A percentile compares a stretch with the other conserved stretches of the same genome.
These are phyloP conservation scores for Rosalia funebris DNA, from an alignment of 2,888 invertebrate species.

Conservation along the genomic window DNA sequence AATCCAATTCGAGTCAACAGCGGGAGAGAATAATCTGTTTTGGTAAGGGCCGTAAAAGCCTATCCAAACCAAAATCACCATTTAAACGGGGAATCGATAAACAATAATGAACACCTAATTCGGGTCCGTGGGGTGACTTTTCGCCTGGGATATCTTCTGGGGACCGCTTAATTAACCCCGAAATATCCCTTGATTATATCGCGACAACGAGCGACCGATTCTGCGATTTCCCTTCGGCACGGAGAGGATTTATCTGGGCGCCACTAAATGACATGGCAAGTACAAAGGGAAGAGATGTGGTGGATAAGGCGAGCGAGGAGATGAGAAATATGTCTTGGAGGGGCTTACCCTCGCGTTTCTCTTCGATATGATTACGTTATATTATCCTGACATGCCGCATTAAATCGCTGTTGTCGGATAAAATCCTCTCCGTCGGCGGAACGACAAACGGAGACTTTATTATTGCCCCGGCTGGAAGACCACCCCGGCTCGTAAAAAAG, in stretches of 20 bases:
- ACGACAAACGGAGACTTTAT: constrained; percentile 23
- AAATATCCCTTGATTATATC: constrained; percentile 23
- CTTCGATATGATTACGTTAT: constrained; percentile 40
- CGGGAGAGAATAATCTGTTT: constrained; percentile 5
- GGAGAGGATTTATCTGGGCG: constrained; percentile 9
- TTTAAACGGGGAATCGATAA: constrained; percentile 22
- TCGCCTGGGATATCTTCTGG: constrained; percentile 14
- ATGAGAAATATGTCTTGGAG: constrained; percentile 32
- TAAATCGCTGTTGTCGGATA: constrained; percentile 41
- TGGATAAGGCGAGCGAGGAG: constrained; percentile 2
- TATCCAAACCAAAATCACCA: constrained; percentile 10
- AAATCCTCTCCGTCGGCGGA: constrained; percentile 30
- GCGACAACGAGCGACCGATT: constrained; percentile 16
- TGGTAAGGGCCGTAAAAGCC: neutral
- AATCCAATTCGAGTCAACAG: neutral
- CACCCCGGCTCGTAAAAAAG: constrained; percentile 24
- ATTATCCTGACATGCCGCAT: constrained; percentile 43
- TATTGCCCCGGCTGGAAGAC: constrained; percentile 16
- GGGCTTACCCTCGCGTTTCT: constrained; percentile 35
- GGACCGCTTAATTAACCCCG: constrained; percentile 18
- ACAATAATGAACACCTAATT: constrained; percentile 22
- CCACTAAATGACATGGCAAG: neutral
- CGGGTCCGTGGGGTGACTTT: constrained; percentile 26
- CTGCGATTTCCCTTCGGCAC: constrained; percentile 14
- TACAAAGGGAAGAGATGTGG: constrained; percentile 10